Evolutionary conservation across 30 jellyfish, hydroid and myxozoan genomes (phyloP), one percentile per base, ranked within the genome.

Genomic region (Aurelia sp.): DNA sequence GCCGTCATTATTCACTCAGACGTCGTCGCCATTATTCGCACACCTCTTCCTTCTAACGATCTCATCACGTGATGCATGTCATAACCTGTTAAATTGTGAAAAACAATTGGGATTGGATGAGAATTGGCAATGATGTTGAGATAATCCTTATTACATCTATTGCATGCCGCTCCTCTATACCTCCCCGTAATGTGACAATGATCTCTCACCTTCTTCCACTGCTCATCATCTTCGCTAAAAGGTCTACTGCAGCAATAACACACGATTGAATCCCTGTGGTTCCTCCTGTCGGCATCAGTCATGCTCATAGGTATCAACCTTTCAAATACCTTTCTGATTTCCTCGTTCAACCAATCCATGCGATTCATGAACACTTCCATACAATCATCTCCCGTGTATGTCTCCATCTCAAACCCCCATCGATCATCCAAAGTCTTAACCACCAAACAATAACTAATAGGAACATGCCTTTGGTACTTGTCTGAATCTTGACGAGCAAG

Each of bases 81-180:
- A 52, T 81, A 81, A 3, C 74, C 59, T 4, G 47, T 66, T 4
- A 81, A 79, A 65, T 81, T 81, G 59, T 81, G 91, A 22, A 81
- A 64, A 5, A 81, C 55, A 9, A n/a, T 33, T 15, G 91, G 88
- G 0, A 81, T 67, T 37, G 50, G 50, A 37, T 37, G 50, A 1
- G 50, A 37, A 37, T 5, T 1, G 50, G 50, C 50, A 1, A 37
- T 37, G 10, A 37, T 7, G 50, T 37, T 37, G 9, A 37, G 50
- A 37, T 37, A 1, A 37, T 37, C 50, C 9, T 4, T 37, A 37
- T 37, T 37, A 37, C 50, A 37, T 7, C 10, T 37, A 7, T 4
- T 7, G 16, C 50, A 40, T 8, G 83, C 83, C 20, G 83, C 60
- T 5, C 83, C 83, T 4, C 72, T 72, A 40, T 72, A 72, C 35